Conservation (phyloP, 2,888 invertebrate genomes). For the Desoria tigrina region DNA sequence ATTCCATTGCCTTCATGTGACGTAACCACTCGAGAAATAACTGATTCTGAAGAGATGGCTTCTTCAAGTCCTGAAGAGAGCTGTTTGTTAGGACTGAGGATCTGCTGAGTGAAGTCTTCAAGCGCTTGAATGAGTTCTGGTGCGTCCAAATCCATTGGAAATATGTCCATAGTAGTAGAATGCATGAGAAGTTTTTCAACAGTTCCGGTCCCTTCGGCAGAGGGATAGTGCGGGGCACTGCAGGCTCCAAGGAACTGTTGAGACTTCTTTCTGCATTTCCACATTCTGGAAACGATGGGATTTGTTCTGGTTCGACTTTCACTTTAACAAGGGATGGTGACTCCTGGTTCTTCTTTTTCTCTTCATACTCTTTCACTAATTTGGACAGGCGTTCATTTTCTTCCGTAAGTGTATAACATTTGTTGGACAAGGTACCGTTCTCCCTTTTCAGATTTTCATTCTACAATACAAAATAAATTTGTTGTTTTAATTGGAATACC, state of each 20-base stretch:
- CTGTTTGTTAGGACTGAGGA: conserved; percentile 26
- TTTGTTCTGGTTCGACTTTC: conserved; percentile 8
- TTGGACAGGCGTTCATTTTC: conserved; percentile 42
- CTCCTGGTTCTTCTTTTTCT: conserved; percentile 27
- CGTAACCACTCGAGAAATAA: neutral
- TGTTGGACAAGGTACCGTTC: conserved; percentile 23
- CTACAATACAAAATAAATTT: conserved; percentile 24
- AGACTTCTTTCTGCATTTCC: neutral
- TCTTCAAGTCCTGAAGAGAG: conserved; percentile 17
- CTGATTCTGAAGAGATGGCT: conserved; percentile 6
- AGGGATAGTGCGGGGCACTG: conserved; percentile 53
- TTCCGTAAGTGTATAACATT: conserved; percentile 33
- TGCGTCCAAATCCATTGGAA: conserved; percentile 49
- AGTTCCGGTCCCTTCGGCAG: conserved; percentile 53
- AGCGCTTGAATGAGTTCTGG: conserved; percentile 48
- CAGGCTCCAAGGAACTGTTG: conserved; percentile 50
- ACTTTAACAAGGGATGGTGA: conserved; percentile 16
- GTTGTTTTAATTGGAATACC: conserved; percentile 1
- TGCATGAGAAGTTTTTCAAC: conserved; percentile 43
- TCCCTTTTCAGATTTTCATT: conserved; percentile 30
- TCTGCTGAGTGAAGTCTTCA: conserved; percentile 47
- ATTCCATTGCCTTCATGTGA: neutral
- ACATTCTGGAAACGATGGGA: conserved; percentile 8
- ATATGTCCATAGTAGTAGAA: conserved; percentile 44
- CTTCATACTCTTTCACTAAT: conserved; percentile 42